Evolutionary conservation across 2,797 vertebrate genomes (phyloP).

Genomic region (Gila robusta): DNA sequence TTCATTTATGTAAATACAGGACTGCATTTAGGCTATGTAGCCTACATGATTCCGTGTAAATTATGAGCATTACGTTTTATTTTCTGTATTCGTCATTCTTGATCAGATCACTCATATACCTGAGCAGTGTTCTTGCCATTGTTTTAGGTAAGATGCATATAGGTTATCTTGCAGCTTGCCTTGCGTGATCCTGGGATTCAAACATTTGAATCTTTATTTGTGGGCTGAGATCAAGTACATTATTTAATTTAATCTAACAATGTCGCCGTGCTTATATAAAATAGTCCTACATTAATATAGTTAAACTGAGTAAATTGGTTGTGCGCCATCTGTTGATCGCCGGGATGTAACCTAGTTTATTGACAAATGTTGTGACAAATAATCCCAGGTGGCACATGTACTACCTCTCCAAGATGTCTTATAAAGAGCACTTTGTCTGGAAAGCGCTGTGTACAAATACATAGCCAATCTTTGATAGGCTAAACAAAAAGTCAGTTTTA

Average conservation of each 20-base stretch:
- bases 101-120: neutral
- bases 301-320: neutral
- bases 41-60: neutral
- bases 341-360: neutral
- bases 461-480: neutral
- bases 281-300: neutral
- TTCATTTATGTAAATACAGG: neutral
- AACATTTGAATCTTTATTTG: neutral
- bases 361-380: neutral
- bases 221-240: neutral
- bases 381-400: neutral
- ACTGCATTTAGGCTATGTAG: neutral
- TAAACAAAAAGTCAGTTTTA: neutral
- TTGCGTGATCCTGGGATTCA: neutral
- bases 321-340: slow-evolving; percentile 51
- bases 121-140: neutral
- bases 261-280: neutral
- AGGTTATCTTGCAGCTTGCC: neutral
- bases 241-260: neutral
- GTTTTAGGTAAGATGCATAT: neutral
- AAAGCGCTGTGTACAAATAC: neutral
- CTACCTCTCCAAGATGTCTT: too few species aligned
- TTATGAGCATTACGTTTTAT: neutral
- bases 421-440: neutral
- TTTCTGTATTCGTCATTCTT: neutral